phyloP scores from a whole-genome alignment of 1,140 invertebrate genomes.

The Bombyx mandarina region DNA sequence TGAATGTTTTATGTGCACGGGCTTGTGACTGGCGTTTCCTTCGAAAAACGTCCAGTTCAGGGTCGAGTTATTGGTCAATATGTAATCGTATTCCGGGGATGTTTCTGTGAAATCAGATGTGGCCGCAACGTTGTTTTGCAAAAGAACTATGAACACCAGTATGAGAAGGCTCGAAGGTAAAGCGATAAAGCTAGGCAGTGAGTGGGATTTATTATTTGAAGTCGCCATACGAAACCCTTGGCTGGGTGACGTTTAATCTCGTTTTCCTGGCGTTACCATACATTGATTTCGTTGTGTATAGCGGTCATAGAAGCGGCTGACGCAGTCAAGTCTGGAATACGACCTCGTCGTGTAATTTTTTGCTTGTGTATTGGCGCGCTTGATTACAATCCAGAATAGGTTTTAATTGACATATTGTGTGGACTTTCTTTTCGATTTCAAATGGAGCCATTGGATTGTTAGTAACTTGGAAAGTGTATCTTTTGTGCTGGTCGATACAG shows the following conservation, averaged over 20 bases:
- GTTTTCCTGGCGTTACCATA: slow-evolving; percentile 50
- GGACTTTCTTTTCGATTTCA: slow-evolving; percentile 43
- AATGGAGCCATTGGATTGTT: slow-evolving; percentile 57
- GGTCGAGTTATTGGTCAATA: slow-evolving; percentile 40
- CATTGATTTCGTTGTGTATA: slow-evolving; percentile 43
- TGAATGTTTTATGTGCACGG: slow-evolving; percentile 52
- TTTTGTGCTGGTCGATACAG: slow-evolving; percentile 30
- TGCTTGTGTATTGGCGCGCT: slow-evolving; percentile 36
- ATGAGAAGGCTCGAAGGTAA: slow-evolving; percentile 67
- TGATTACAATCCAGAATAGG: slow-evolving; percentile 44
- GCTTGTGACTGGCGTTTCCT: slow-evolving; percentile 37
- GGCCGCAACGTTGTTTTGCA: slow-evolving; percentile 32
- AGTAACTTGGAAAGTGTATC: slow-evolving; percentile 21
- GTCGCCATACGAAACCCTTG: slow-evolving; percentile 65
- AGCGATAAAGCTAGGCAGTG: slow-evolving; percentile 67
- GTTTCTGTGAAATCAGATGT: slow-evolving; percentile 42
- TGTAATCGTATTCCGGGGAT: slow-evolving; percentile 28
- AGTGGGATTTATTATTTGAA: slow-evolving; percentile 53
- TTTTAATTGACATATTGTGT: slow-evolving; percentile 61
- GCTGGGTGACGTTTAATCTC: slow-evolving; percentile 46
- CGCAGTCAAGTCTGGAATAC: slow-evolving; percentile 53
- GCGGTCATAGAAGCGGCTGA: slow-evolving; percentile 1
- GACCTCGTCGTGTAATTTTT: slow-evolving; percentile 47
- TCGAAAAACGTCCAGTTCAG: slow-evolving; percentile 51
- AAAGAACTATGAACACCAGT: slow-evolving; percentile 49